Conservation (phyloP, 1,140 invertebrate genomes). For the Reticulitermes speratus region DNA sequence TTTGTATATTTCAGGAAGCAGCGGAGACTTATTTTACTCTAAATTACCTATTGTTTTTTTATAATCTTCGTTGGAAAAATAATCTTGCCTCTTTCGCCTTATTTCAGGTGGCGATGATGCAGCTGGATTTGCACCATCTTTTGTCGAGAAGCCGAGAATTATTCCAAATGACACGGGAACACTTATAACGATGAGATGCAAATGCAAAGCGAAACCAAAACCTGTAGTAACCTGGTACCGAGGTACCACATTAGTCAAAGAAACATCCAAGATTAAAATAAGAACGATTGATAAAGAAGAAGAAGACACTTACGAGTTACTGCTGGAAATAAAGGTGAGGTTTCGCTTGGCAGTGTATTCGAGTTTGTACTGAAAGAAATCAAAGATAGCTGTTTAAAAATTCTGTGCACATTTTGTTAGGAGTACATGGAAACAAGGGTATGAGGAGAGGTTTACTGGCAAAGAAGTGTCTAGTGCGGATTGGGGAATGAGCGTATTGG, state of each 20-base stretch:
- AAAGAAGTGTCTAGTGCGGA: no score
- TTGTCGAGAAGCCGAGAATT: conserved; percentile 95
- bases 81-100: conserved; percentile 38
- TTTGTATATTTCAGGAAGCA: not conserved
- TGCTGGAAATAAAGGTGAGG: conserved; percentile 82
- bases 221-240: conserved; percentile 89
- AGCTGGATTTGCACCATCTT: conserved; percentile 87
- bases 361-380: not conserved
- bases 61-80: no score
- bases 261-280: conserved; percentile 83
- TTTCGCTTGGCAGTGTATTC: not conserved
- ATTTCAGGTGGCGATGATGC: conserved; percentile 82
- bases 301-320: conserved; percentile 80
- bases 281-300: conserved; percentile 70
- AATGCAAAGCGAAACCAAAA: conserved; percentile 89
- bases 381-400: no score
- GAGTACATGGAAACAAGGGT: no score
- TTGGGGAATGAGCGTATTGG: no score
- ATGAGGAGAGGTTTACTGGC: no score
- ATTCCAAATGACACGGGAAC: conserved; percentile 96
- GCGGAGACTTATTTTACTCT: not conserved
- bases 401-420: no score
- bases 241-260: conserved; percentile 78
- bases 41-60: not conserved
- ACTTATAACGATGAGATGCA: conserved; percentile 93